Evolutionary conservation across 2,797 vertebrate genomes (phyloP), one percentile per base, ranked within the genome.

Genomic region (Coreius guichenoti): DNA sequence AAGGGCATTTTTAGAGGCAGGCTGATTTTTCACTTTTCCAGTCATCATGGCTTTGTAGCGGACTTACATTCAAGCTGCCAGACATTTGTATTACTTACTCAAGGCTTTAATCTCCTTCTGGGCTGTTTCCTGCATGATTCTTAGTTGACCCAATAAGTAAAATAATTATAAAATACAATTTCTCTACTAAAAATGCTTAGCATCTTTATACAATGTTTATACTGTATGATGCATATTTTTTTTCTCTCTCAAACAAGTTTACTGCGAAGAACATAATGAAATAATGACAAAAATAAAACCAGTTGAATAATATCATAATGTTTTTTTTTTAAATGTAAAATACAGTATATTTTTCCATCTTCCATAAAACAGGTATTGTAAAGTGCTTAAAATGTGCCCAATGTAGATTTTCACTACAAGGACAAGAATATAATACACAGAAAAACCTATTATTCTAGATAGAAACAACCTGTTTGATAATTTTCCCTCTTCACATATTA

Each of bases 1-100:
- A 85, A 90, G 92, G 93, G 91, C 91, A 92, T 85, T 79, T 89
- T 90, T 61, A 73, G 88, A 88, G 91, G 86, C 90, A 90, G 65
- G 74, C 84, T 89, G 89, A 92, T 92, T 92, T 95, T 91, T 92
- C 88, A 92, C 90, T 92, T 88, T 88, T 85, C 61, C 72, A 83
- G 85, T 89, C 89, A 90, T 90, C 88, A 82, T 91, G 89, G 86
- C 90, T 85, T 69, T 88, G 47, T 51, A 78, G 75, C 69, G 69
- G 68, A 79, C 31, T 85, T 72, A 33, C 47, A 77, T 76, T 86
- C 43, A 56, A 39, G 21, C 72, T 72, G 23, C 33, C n/a, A 45
- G 69, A 73, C 58, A 33, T 68, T 74, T 80, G n/a, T 56, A 29
- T 83, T 11, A 36, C 80, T 70, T 76, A 58, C 80, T 83, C 14